Conservation (phyloP, 2,797 vertebrate species). For the Pagetopsis macropterus region DNA sequence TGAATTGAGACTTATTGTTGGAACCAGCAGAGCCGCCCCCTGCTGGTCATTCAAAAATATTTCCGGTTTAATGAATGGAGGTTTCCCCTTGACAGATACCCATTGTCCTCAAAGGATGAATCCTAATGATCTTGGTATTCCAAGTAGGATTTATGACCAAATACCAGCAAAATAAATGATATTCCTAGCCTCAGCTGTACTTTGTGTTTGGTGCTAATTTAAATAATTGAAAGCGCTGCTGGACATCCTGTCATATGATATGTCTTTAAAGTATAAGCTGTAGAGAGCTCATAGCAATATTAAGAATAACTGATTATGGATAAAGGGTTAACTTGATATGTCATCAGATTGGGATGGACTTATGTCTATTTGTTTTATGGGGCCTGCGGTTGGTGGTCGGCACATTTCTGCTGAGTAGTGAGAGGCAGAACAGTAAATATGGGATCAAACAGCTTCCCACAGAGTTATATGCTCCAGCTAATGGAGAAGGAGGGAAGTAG, state of each 20-base stretch:
- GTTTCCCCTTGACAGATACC: neutral
- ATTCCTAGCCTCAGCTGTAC: neutral
- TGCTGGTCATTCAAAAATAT: too few relatives aligned
- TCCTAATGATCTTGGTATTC: neutral
- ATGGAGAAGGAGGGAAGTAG: constrained; percentile 68
- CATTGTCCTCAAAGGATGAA: constrained; percentile 7
- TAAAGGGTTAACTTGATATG: constrained; percentile 44
- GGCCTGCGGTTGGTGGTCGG: constrained; percentile 65
- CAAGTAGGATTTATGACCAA: neutral
- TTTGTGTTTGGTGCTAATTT: constrained; percentile 2
- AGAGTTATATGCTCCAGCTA: constrained; percentile 59
- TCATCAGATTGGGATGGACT: constrained; percentile 57
- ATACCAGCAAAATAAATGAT: neutral
- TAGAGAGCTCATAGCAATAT: constrained; percentile 15
- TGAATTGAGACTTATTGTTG: too few relatives aligned
- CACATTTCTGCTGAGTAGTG: constrained; percentile 78
- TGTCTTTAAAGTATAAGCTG: neutral
- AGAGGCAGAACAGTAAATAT: constrained; percentile 73
- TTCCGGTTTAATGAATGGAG: too few relatives aligned
- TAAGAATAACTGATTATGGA: constrained; percentile 33
- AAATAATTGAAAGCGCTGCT: neutral
- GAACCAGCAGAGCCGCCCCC: too few relatives aligned
- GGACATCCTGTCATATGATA: neutral
- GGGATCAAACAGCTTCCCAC: constrained; percentile 71
- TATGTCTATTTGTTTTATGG: constrained; percentile 72